Conservation (phyloP, 2,113 vertebrate species). For the Mugil cephalus region DNA sequence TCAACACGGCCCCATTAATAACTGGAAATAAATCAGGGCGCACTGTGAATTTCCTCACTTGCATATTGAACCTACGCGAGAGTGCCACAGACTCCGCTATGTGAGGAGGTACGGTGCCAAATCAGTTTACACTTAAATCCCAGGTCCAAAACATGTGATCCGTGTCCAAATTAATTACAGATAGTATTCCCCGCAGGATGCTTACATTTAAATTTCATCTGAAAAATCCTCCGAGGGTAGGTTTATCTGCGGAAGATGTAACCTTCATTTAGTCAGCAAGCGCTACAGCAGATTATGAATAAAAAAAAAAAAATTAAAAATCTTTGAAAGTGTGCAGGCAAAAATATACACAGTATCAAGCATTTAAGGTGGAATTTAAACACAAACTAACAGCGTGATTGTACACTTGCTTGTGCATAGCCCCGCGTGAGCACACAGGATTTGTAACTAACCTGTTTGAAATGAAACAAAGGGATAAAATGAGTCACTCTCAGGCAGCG, state of each 20-base stretch:
- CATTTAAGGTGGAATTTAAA: background rate
- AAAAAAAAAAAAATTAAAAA: background rate
- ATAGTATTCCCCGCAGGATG: conserved; percentile 40
- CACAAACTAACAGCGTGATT: no score
- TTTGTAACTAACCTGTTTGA: conserved; percentile 17
- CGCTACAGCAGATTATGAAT: background rate
- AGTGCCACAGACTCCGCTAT: conserved; percentile 64
- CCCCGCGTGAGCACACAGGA: background rate
- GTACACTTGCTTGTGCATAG: no score
- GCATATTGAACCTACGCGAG: conserved; percentile 68
- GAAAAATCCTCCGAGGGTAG: conserved; percentile 28
- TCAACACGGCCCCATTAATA: conserved; percentile 77
- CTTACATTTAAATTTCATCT: conserved; percentile 47
- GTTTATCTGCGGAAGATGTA: conserved; percentile 36
- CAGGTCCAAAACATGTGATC: conserved; percentile 57
- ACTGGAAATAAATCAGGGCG: conserved; percentile 78
- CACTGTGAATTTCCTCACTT: conserved; percentile 61
- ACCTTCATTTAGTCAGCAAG: conserved; percentile 28
- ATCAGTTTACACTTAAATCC: conserved; percentile 61
- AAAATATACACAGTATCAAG: background rate
- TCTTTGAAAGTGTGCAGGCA: background rate
- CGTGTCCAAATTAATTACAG: conserved; percentile 69
- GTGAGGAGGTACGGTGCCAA: conserved; percentile 58
- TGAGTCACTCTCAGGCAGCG: conserved; percentile 8
- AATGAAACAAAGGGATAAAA: conserved; percentile 41